These are phyloP conservation scores for Leptura quadrifasciata DNA, from an alignment of 2,888 invertebrate species.

Conservation along the genomic window DNA sequence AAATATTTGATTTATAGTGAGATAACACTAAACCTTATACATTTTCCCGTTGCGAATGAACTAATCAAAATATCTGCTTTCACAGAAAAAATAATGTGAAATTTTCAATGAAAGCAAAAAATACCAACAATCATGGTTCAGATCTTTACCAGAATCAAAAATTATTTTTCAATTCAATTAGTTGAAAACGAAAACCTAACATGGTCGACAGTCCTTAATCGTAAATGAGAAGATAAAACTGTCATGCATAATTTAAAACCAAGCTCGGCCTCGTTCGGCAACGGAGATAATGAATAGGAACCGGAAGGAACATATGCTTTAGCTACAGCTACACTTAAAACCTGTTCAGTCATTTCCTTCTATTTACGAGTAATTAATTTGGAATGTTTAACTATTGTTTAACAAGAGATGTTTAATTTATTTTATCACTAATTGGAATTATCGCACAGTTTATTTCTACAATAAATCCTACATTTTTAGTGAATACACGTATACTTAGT, in stretches of 20 bases:
- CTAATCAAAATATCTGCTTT: too few species aligned
- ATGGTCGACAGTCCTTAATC: too few species aligned
- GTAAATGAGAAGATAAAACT: background rate
- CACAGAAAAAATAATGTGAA: too few species aligned
- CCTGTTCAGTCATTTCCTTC: background rate
- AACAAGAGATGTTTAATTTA: background rate
- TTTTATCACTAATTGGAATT: background rate
- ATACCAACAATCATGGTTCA: too few species aligned
- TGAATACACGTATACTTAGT: too few species aligned
- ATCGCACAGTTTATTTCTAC: background rate
- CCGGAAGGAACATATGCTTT: conserved; percentile 4
- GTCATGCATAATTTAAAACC: background rate
- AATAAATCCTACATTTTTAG: background rate
- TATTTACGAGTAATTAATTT: background rate
- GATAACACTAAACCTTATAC: too few species aligned
- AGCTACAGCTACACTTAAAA: background rate
- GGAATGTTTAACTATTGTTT: background rate
- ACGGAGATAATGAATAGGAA: background rate
- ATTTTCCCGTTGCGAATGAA: too few species aligned
- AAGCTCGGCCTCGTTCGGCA: background rate
- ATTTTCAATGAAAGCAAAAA: too few species aligned
- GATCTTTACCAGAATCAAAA: too few species aligned
- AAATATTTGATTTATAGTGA: too few species aligned
- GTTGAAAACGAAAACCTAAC: too few species aligned
- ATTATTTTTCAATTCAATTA: too few species aligned